phyloP scores from a whole-genome alignment of 2,113 vertebrate species.

The Patagioenas fasciata region DNA sequence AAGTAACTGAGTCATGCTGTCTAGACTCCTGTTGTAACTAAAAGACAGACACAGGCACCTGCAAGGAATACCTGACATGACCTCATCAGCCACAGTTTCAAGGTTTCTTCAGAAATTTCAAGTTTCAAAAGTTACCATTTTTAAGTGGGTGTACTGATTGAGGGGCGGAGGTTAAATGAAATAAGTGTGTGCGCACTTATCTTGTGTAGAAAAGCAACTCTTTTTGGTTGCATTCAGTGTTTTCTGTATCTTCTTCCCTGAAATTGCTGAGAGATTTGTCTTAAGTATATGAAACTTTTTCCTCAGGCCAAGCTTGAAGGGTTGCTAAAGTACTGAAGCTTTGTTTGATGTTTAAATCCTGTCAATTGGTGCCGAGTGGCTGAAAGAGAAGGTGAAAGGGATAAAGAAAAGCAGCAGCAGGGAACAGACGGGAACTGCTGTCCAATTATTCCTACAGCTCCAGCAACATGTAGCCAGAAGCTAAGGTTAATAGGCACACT shows the following conservation, averaged over 20 bases:
- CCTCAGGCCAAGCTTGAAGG: neutral
- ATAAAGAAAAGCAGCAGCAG: neutral
- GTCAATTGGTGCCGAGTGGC: neutral
- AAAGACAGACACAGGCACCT: neutral
- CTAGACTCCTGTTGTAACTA: neutral
- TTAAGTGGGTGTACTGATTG: neutral
- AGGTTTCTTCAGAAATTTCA: neutral
- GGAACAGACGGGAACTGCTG: neutral
- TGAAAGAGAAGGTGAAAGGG: neutral
- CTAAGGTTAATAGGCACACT: neutral
- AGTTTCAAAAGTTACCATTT: neutral
- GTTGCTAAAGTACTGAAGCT: neutral
- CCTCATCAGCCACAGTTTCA: neutral
- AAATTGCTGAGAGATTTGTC: neutral
- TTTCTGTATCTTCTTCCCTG: neutral
- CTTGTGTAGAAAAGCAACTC: neutral
- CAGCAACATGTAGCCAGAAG: neutral
- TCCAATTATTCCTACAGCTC: neutral
- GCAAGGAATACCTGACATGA: neutral
- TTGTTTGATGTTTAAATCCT: neutral
- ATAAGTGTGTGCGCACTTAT: neutral
- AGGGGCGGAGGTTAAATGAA: neutral
- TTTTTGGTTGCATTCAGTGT: neutral
- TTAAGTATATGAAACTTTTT: neutral
- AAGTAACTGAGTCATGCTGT: neutral